A percentile compares a stretch with the other conserved stretches of the same genome.
Conservation (phyloP, 2,888 invertebrate genomes). For the Drosophila nr. medialis region DNA sequence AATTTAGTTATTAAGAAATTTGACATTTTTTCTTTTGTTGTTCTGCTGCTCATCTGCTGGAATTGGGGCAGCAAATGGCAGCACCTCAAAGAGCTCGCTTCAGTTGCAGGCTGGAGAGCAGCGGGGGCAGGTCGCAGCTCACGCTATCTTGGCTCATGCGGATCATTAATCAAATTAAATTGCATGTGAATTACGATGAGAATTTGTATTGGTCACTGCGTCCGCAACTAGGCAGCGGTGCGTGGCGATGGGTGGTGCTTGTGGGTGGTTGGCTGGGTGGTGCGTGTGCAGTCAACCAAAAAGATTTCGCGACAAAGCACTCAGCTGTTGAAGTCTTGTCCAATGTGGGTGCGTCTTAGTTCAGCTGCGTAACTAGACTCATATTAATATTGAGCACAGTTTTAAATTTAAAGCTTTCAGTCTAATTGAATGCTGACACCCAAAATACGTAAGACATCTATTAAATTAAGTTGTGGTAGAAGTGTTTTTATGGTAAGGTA, state of each 20-base stretch:
- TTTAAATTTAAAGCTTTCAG: not conserved
- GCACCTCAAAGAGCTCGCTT: conserved; percentile 39
- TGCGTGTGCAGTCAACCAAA: conserved; percentile 50
- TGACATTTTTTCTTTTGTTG: not conserved
- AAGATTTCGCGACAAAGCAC: conserved; percentile 46
- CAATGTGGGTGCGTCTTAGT: conserved; percentile 1
- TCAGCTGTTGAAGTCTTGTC: conserved; percentile 20
- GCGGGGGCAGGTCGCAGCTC: conserved; percentile 10
- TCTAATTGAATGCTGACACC: not conserved
- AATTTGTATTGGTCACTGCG: conserved; percentile 56
- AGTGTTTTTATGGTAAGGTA: not conserved
- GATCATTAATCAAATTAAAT: conserved; percentile 78
- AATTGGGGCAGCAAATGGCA: conserved; percentile 44
- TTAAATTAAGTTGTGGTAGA: not conserved
- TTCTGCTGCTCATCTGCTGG: not conserved
- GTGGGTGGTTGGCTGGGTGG: conserved; percentile 2
- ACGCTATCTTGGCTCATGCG: conserved; percentile 68
- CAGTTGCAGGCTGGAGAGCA: not conserved
- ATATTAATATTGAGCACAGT: not conserved
- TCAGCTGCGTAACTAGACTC: not conserved
- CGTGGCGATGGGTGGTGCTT: conserved; percentile 27
- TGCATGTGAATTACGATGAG: conserved; percentile 62
- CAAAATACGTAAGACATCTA: not conserved
- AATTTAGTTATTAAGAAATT: not conserved
- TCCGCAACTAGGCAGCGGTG: conserved; percentile 51